phyloP scores from a whole-genome alignment of 64 coral and sea anemone species.

The Platygyra sinensis region DNA sequence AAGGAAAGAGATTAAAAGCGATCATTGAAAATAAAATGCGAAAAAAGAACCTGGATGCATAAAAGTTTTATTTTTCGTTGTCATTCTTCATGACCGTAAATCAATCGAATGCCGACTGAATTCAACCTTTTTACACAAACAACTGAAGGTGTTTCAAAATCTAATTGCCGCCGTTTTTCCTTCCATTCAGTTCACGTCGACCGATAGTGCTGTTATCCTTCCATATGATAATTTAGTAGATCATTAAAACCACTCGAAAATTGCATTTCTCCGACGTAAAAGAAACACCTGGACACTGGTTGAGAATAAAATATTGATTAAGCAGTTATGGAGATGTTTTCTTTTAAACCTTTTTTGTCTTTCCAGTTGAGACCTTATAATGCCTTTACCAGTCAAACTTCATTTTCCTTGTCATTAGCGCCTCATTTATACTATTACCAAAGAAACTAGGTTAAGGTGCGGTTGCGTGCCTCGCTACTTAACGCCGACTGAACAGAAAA shows the following conservation, averaged over 20 bases:
- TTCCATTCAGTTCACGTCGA: not conserved
- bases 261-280: not conserved
- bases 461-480: not conserved
- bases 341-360: constrained; percentile 9
- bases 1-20: no score
- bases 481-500: not conserved
- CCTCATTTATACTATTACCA: constrained; percentile 28
- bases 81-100: not conserved
- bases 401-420: constrained; percentile 26
- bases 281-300: constrained; percentile 14
- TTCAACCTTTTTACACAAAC: constrained; percentile 2
- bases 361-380: not conserved
- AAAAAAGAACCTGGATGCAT: not conserved
- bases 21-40: no score
- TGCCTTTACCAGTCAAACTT: constrained; percentile 35
- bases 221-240: not conserved
- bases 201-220: not conserved
- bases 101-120: not conserved
- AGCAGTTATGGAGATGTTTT: not conserved
- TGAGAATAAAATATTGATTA: not conserved
- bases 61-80: not conserved
- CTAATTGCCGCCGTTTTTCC: not conserved
- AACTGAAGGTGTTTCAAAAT: not conserved
- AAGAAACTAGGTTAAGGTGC: constrained; percentile 11
- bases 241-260: constrained; percentile 7